A percentile compares a stretch with the other conserved stretches of the same genome.
Conservation (phyloP, 2,797 vertebrate species). For the Xiphorhynchus erythropygius region DNA sequence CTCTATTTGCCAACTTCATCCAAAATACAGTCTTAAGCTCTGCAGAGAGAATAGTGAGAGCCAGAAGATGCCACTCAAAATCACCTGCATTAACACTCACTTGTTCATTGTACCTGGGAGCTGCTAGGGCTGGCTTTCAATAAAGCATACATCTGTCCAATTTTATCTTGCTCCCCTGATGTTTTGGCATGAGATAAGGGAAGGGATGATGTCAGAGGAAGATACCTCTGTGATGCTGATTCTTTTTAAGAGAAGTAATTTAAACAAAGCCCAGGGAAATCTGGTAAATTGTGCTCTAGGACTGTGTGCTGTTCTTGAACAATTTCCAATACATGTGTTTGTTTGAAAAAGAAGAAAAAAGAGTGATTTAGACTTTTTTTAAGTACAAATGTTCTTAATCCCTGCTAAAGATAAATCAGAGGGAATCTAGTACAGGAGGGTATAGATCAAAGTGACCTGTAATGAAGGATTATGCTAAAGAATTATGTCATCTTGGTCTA, state of each 20-base stretch:
- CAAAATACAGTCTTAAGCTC: background rate
- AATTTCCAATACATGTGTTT: background rate
- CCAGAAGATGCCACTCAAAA: background rate
- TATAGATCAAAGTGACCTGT: background rate
- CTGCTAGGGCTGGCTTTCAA: background rate
- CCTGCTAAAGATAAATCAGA: background rate
- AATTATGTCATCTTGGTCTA: background rate
- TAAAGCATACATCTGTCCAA: background rate
- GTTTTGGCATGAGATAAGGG: background rate
- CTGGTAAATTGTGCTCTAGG: background rate
- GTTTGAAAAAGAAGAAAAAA: background rate
- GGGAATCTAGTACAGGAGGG: background rate
- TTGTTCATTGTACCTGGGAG: background rate
- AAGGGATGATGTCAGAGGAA: background rate
- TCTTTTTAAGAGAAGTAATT: background rate
- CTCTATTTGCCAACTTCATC: constrained; percentile 14
- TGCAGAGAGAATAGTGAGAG: background rate
- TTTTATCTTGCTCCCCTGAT: background rate
- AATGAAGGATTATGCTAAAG: background rate
- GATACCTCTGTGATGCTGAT: background rate
- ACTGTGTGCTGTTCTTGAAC: background rate
- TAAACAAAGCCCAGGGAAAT: background rate
- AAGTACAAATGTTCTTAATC: background rate
- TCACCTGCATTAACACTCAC: background rate
- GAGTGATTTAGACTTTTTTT: background rate